Conservation (phyloP, 2,113 vertebrate genomes). For the Scolopax mira region DNA sequence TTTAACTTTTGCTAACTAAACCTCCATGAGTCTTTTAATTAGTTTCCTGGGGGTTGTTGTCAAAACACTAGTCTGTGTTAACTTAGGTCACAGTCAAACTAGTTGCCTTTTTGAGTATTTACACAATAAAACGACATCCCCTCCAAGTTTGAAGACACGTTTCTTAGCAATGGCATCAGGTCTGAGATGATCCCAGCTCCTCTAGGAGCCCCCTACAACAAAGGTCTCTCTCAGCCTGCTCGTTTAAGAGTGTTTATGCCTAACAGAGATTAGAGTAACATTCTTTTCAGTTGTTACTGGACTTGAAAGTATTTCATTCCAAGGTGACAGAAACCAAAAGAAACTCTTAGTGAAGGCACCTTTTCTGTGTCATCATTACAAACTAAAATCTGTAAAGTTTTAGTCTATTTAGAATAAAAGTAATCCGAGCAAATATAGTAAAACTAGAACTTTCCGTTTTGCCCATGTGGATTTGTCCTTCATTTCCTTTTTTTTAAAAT, state of each 20-base stretch:
- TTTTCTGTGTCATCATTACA: background rate
- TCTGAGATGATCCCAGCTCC: background rate
- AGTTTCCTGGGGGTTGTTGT: background rate
- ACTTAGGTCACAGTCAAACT: background rate
- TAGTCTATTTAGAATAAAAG: background rate
- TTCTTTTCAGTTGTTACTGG: background rate
- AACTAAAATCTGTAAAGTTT: background rate
- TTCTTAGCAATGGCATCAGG: background rate
- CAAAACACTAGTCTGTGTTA: background rate
- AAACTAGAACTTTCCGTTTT: background rate
- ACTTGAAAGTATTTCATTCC: background rate
- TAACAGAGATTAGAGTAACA: background rate
- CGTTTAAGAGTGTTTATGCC: background rate
- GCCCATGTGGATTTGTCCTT: background rate
- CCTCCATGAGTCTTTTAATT: background rate
- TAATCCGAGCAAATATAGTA: background rate
- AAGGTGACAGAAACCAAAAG: background rate
- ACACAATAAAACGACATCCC: background rate
- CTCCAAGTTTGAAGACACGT: background rate
- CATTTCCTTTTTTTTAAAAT: background rate
- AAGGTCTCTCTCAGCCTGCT: background rate
- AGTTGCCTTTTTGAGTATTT: background rate
- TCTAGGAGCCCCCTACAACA: background rate
- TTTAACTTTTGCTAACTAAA: conserved; percentile 24
- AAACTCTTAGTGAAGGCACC: background rate